Evolutionary conservation across 1,140 invertebrate species (phyloP), one percentile per base, ranked within the genome.

Genomic region (Macrobrachium rosenbergii): DNA sequence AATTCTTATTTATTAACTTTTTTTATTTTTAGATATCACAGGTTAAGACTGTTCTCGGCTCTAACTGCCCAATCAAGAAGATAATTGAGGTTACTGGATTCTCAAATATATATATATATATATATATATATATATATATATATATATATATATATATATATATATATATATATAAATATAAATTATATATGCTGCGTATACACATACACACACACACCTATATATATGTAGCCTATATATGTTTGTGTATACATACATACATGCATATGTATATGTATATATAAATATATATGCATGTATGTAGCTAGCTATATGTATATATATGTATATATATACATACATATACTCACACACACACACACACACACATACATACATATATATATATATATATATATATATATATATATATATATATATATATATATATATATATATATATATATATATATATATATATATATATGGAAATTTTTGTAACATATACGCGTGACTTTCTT

Each of bases 141-240:
- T 12, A 17, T 67, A 67, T n/a, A n/a, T n/a, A n/a, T 67, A 67
- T 23, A 67, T 12, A 67, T 67, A 67, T 67, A 67, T 67, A 67
- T 67, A 67, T 67, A 67, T 67, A 67, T 67, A 67, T 67, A 67
- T 67, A 67, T 67, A 67, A 5, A 67, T 67, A 67, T 67, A 67
- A 1, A 67, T n/a, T n/a, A n/a, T n/a, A n/a, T n/a, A n/a, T 64
- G 63, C 14, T 64, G n/a, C n/a, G n/a, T 12, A 67, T 12, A 67
- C 8, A 67, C 16, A 67, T 12, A 67, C 16, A 67, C 16, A 21
- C 16, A 67, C 16, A 67, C 16, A 67, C 16, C 3, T 67, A 67
- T 67, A 67, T 67, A 67, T 67, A 67, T 67, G 8, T 67, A 67
- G n/a, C n/a, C n/a, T 67, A 67, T 67, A 67, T 67, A 67, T 67